Evolutionary conservation across 35 echinoderm and acorn worm species (phyloP), one percentile per base, ranked within the genome.

Genomic region (Apostichopus californicus): DNA sequence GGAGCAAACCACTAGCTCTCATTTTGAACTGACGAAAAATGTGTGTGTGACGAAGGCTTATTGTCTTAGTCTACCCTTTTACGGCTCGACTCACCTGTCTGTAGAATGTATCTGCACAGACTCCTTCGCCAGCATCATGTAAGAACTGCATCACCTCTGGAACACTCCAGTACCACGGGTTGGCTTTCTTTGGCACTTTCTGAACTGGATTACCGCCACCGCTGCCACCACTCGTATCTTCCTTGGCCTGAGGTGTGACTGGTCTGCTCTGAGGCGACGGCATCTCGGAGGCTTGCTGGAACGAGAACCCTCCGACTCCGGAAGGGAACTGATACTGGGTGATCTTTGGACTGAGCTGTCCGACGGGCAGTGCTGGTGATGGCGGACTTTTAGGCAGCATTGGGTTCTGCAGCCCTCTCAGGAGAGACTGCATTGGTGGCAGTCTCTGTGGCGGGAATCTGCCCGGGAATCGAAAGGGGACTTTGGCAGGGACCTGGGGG

Each of bases 121-220:
- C 92, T 72, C 91, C 95, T 90, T 96, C 95, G 13, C 95, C 97
- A n/a, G 95, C 90, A 88, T 99, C 97, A 78, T 86, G 78, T 0
- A 99, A 88, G 79, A 99, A 99, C 80, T 96, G 97, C 25, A 99
- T 90, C 26, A 99, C 97, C 55, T 96, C 95, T 22, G 91, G 20
- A 12, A 99, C 94, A 61, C 92, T 84, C 97, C 97, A 99, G 15
- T 83, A 77, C 93, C 95, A 96, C 9, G 97, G 97, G 54, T 95
- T 97, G 22, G 78, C 56, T 9, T 86, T 95, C 55, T 66, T 92
- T 56, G 83, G 64, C n/a, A 60, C 55, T 8, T 28, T 28, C 56
- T 63, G 91, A 24, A 79, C 55, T n/a, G 57, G 91, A 52, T 73
- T 84, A 56, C 86, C 54, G 17, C 91, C 86, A n/a, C 87, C 90